Evolutionary conservation across 2,888 invertebrate genomes (phyloP).

Genomic region (Morpho achilles): DNA sequence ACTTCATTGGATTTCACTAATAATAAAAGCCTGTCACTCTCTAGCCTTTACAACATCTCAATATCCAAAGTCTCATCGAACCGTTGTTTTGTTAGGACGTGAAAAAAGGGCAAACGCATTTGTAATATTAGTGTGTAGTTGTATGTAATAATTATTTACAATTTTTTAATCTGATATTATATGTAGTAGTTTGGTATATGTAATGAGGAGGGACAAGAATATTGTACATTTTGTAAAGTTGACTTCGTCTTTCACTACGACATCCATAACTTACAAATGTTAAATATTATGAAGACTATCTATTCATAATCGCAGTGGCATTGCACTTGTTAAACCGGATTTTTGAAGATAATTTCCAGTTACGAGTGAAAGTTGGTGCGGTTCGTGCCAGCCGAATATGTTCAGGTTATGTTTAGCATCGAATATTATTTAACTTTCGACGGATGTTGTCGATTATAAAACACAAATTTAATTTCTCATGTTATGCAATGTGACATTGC

Average conservation of each 20-base stretch:
- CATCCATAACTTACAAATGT: background rate
- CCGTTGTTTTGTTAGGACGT: too few relatives aligned
- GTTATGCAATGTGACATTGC: conserved; percentile 20
- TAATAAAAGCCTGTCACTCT: too few relatives aligned
- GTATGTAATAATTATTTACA: too few relatives aligned
- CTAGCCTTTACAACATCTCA: too few relatives aligned
- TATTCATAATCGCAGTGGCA: conserved; percentile 37
- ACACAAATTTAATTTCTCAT: conserved; percentile 43
- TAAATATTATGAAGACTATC: conserved; percentile 1
- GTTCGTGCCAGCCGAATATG: conserved; percentile 52
- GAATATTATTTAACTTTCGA: conserved; percentile 62
- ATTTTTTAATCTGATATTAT: too few relatives aligned
- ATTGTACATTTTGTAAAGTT: background rate
- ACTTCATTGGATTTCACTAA: too few relatives aligned
- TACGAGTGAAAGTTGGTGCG: conserved; percentile 65
- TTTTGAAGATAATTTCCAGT: conserved; percentile 42
- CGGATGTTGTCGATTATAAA: conserved; percentile 55
- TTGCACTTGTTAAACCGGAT: conserved; percentile 51
- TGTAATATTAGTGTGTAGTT: too few relatives aligned
- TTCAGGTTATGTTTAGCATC: conserved; percentile 43
- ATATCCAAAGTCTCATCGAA: too few relatives aligned
- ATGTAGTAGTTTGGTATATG: too few relatives aligned
- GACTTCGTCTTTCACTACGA: background rate
- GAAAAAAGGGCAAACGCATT: too few relatives aligned
- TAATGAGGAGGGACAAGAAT: too few relatives aligned